Conservation (phyloP, 2,113 vertebrate genomes). For the Lepidothrix coronata region DNA sequence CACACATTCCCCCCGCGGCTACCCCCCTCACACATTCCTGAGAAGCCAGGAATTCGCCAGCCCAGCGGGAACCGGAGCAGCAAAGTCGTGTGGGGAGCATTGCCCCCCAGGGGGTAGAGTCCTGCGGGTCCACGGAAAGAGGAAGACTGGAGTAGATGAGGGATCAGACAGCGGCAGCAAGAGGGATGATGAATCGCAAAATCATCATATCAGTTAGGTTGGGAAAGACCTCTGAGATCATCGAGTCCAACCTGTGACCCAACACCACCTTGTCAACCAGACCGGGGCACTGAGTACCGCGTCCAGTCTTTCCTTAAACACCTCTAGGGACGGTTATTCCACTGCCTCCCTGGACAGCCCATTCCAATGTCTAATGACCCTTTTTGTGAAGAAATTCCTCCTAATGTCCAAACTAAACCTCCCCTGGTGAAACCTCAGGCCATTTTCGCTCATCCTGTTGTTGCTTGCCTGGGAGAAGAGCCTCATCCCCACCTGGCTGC, state of each 20-base stretch:
- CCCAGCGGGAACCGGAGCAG: neutral
- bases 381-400: neutral
- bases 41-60: neutral
- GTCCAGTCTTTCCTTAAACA: neutral
- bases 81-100: neutral
- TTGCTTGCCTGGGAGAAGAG: neutral
- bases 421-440: neutral
- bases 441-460: neutral
- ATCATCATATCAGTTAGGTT: neutral
- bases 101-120: fast-evolving
- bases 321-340: neutral
- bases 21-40: too few relatives aligned
- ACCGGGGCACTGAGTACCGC: neutral
- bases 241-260: neutral
- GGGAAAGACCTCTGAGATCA: neutral
- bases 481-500: fast-evolving
- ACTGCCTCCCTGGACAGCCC: neutral
- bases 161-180: neutral
- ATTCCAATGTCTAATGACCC: neutral
- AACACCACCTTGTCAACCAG: neutral
- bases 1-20: fast-evolving
- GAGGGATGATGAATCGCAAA: neutral
- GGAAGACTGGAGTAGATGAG: too few relatives aligned
- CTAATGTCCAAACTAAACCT: neutral
- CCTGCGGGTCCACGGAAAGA: neutral